A percentile compares a stretch with the other conserved stretches of the same genome.
Conservation (phyloP, 2,797 vertebrate species). For the Esox lucius region DNA sequence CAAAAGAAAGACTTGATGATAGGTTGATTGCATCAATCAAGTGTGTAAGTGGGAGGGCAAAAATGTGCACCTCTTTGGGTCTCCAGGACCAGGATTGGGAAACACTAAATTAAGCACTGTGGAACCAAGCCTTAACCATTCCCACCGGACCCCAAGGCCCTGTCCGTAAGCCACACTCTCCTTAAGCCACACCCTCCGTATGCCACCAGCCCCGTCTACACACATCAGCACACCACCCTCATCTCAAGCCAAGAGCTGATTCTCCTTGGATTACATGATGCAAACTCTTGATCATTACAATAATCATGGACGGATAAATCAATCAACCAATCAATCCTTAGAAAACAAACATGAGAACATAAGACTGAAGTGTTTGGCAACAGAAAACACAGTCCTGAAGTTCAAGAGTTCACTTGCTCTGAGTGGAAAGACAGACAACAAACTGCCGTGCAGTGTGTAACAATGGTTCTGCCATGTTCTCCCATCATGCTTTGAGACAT, state of each 20-base stretch:
- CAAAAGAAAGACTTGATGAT: no score
- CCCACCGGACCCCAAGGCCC: background rate
- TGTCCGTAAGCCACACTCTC: no score
- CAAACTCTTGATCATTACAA: slow-evolving; percentile 23
- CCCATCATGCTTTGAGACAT: slow-evolving; percentile 45
- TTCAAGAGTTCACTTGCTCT: slow-evolving; percentile 1
- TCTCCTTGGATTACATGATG: background rate
- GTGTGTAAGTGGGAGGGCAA: no score
- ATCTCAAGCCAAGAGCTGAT: background rate
- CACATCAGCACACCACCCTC: background rate
- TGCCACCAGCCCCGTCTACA: background rate
- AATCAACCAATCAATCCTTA: background rate
- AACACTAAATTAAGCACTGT: background rate
- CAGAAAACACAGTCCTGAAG: slow-evolving; percentile 16
- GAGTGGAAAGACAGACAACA: slow-evolving; percentile 61
- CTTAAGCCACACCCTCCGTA: slow-evolving; percentile 4
- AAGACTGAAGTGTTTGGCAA: slow-evolving; percentile 45
- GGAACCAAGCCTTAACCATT: background rate
- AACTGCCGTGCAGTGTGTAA: slow-evolving; percentile 45
- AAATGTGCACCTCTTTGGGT: no score
- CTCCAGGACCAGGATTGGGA: no score
- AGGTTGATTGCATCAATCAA: no score
- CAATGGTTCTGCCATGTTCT: slow-evolving; percentile 40
- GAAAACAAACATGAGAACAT: slow-evolving; percentile 7
- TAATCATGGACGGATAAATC: background rate